Evolutionary conservation across 1,140 invertebrate genomes (phyloP).

Genomic region (Hestina assimilis): DNA sequence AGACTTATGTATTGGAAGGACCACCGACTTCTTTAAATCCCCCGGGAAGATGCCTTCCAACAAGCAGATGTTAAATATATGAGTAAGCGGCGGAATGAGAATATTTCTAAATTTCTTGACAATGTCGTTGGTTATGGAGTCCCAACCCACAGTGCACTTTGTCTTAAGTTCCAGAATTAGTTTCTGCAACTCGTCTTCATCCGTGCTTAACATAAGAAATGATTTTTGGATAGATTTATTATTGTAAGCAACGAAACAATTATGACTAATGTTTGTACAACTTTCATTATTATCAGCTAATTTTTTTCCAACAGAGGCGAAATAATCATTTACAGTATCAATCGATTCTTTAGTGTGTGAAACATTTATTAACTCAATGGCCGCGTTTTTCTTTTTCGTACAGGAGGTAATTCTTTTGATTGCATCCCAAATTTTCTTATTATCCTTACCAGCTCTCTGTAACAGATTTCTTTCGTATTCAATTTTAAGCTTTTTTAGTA

Average conservation of each 20-base stretch:
- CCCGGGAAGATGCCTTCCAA: not conserved
- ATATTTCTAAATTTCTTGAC: not conserved
- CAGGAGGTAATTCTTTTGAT: slow-evolving; percentile 11
- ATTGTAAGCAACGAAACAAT: not conserved
- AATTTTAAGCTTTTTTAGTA: slow-evolving; percentile 17
- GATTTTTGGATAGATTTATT: not conserved
- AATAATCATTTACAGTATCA: not conserved
- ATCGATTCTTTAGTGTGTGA: not conserved
- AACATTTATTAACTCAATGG: not conserved
- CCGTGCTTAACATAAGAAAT: not conserved
- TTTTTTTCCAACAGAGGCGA: not conserved
- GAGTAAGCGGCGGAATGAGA: not conserved
- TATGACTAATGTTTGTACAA: too few species aligned
- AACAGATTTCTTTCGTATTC: slow-evolving; percentile 5
- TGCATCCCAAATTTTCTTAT: slow-evolving; percentile 1
- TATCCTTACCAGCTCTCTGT: not conserved
- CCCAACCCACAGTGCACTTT: not conserved
- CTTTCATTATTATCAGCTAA: not conserved
- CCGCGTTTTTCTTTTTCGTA: not conserved
- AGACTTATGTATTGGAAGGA: not conserved
- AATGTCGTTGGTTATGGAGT: not conserved
- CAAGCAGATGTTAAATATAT: not conserved
- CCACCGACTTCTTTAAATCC: not conserved
- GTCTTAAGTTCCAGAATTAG: not conserved
- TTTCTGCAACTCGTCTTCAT: not conserved